Evolutionary conservation across 2,797 vertebrate species (phyloP), one percentile per base, ranked within the genome.

Genomic region (Alcedo atthis): DNA sequence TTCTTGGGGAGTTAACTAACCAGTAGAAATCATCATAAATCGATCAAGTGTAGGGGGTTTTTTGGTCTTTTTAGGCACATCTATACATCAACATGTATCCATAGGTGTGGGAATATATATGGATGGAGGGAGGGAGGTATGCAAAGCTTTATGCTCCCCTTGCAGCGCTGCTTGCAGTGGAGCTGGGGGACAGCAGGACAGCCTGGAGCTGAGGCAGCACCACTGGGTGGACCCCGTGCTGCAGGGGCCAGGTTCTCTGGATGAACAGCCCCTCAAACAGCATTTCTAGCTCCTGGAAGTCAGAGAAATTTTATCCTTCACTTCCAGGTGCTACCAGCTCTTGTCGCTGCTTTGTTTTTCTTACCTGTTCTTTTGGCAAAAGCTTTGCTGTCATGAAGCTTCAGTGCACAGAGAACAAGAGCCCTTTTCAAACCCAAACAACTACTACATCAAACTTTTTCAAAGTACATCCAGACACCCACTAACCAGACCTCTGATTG

Each of bases 1-100:
- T 97, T 97, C 97, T 88, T 97, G 58, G 85, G 58, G 94, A 93
- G 83, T 96, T 96, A 96, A 97, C 97, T 95, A 97, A 96, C 71
- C 91, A 81, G 80, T 51, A 92, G 95, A 93, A 97, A 95, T 80
- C 66, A 89, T 57, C 71, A 90, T 90, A 82, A 95, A 96, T 89
- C 75, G 96, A 94, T 90, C 1, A 25, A 66, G 67, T 86, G 74
- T 48, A 51, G 75, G 40, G 85, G 37, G n/a, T 67, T 75, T 37
- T 48, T 86, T 68, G 73, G 22, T 6, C 35, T 75, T 49, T 68
- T 58, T 7, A 32, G 43, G 26, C 6, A 66, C 57, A 26, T 7
- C 5, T 8, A 32, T 16, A n/a, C 49, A 35, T 7, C 43, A 37
- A 26, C n/a, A 5, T 11, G 5, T 5, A 18, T 28, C 55, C 8